Evolutionary conservation across 2,113 vertebrate species (phyloP), one percentile per base, ranked within the genome.

Genomic region (Sphyrna mokarran): DNA sequence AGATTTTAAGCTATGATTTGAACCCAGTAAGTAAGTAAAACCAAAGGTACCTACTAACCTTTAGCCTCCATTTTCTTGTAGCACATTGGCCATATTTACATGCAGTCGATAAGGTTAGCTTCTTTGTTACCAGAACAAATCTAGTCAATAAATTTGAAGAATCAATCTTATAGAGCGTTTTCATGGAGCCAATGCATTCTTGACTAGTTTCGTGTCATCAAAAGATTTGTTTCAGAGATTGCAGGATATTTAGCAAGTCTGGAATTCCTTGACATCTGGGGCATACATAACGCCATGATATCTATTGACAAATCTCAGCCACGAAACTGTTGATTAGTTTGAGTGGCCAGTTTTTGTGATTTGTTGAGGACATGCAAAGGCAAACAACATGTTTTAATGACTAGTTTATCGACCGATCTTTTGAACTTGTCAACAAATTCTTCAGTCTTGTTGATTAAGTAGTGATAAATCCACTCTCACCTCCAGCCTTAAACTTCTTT

Each of bases 121-220:
- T 95, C 94, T 95, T 95, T 70, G 68, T 95, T 95, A 54, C 94
- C 69, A 95, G 94, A 95, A 95, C 69, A 95, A 72, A 48, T 43
- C 68, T 72, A 48, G 69, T 95, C 94, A 95, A 95, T 95, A 95
- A 95, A 95, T 95, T 95, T 95, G 94, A 95, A 95, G 94, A 72
- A 95, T 95, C 94, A 95, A 95, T 70, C 37, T 72, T 76, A 72
- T 54, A 95, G 69, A 95, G 40, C 68, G 70, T 95, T 95, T 95
- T 72, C 94, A 95, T 95, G 69, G 66, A 95, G 40, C 43, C 69
- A 33, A 95, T 95, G 66, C 43, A 48, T 72, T 95, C 94, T 95
- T 43, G 43, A 72, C 37, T 72, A 72, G 40, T 33, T 18, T 29
- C 72, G 94, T 95, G 94, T 72, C 94, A 70, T 95, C 94, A 95